Evolutionary conservation across 2,888 invertebrate species (phyloP), one percentile per base, ranked within the genome.

Genomic region (Orchesella flavescens): DNA sequence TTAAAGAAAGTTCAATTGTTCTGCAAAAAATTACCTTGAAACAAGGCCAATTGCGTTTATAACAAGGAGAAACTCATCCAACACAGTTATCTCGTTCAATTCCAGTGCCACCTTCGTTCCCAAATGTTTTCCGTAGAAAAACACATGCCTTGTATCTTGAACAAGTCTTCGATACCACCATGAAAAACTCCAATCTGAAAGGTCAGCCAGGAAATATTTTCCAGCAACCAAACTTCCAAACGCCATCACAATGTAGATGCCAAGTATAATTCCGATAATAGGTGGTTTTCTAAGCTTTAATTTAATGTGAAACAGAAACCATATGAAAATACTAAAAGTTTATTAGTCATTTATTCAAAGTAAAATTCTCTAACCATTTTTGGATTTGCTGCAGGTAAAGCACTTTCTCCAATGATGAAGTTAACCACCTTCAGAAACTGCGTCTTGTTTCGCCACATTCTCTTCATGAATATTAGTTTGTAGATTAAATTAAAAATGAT

Each of bases 401-500:
- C 2, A 12, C 24, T 65, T 63, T 74, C 74, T 5, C 21, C 15
- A 19, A 43, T 23, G 9, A 53, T 24, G 13, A 55, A 65, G 17
- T 75, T 75, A 15, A 23, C 19, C 0, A 44, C 57, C n/a, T 34
- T 1, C 1, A 77, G 19, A 23, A 77, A 66, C n/a, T 44, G n/a
- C 17, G 19, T 23, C 23, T 53, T 49, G 43, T 75, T 19, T 17
- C 17, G 19, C 75, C 65, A 75, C 55, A 75, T n/a, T 12, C 55
- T 65, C 10, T 23, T 75, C 49, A 75, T 46, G 53, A 66, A 75
- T 19, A 66, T 53, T 9, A 21, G 12, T 55, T 75, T 75, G 55
- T 66, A 75, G 34, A 34, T 0, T 7, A 75, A 23, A 34, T 75
- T 75, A 15, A 75, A 75, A 21, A 65, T 1, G n/a, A 65, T 66